Evolutionary conservation across 2,113 vertebrate genomes (phyloP), one percentile per base, ranked within the genome.

Genomic region (Microtus ochrogaster): DNA sequence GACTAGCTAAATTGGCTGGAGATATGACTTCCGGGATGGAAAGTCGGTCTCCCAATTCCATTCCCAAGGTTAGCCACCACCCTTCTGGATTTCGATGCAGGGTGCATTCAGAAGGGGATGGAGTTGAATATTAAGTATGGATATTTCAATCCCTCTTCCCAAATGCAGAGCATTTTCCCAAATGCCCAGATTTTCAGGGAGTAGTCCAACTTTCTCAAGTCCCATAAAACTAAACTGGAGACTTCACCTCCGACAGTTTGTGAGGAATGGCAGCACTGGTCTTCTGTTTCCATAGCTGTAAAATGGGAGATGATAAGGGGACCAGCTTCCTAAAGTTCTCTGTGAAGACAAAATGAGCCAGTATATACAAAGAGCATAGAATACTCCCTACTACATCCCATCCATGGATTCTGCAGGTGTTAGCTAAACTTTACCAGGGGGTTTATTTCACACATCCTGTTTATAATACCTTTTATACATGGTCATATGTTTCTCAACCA

Each of bases 381-480:
- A 95, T n/a, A 52, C 33, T 70, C 14, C 33, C 74, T 13, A 22
- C 26, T 44, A 91, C 13, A 14, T 33, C n/a, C 10, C 36, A 72
- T 66, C 10, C 36, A 66, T 73, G 11, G 13, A 24, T n/a, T 65
- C 66, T 16, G 21, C 30, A 49, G 44, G 26, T 85, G 33, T 91
- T 73, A 74, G 66, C 76, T 68, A 79, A 61, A 55, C n/a, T 65
- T 91, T 77, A 24, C 65, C 55, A 90, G 77, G 52, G 55, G 82
- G 13, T 95, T 68, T 79, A 52, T 90, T 93, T 94, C 16, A 70
- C 77, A 41, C 65, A 8, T 13, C 36, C 58, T 94, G 14, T 92
- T 96, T 78, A 68, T 65, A 81, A 28, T 68, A 55, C 47, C 79
- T 89, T 26, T 49, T 93, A 36, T 82, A 72, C 90, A 33, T 77